Evolutionary conservation across 2,888 invertebrate species (phyloP).

Genomic region (Candidula unifasciata): DNA sequence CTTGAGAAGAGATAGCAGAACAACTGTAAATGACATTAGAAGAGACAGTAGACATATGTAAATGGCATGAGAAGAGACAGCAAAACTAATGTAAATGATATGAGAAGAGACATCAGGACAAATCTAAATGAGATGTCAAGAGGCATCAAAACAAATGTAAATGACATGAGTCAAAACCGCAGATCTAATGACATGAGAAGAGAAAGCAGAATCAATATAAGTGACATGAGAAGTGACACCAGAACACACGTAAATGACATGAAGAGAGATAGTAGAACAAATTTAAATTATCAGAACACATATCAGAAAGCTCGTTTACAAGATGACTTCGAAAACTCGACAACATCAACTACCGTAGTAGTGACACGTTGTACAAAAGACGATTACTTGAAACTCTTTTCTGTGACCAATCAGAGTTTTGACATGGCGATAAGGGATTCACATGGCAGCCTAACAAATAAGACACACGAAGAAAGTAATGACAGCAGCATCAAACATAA

Average conservation of each 20-base stretch:
- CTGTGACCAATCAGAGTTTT: too few relatives aligned
- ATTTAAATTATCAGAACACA: too few relatives aligned
- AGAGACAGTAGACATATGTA: neutral
- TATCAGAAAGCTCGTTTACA: too few relatives aligned
- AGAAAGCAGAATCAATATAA: neutral
- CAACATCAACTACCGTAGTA: too few relatives aligned
- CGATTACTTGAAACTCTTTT: too few relatives aligned
- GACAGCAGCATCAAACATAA: too few relatives aligned
- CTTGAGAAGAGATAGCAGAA: neutral
- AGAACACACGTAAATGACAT: neutral
- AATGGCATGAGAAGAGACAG: constrained; percentile 7
- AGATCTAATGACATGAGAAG: neutral
- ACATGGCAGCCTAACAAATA: too few relatives aligned
- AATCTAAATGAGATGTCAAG: neutral
- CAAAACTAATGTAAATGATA: neutral
- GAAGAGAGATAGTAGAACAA: neutral
- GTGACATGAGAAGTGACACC: neutral
- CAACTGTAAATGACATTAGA: neutral
- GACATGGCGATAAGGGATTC: too few relatives aligned
- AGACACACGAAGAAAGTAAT: too few relatives aligned
- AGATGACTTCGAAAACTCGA: too few relatives aligned
- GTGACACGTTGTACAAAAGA: too few relatives aligned
- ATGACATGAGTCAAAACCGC: too few relatives aligned
- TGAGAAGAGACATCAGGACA: neutral
- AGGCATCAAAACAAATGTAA: neutral